phyloP scores from a whole-genome alignment of 2,888 invertebrate genomes.

The Kryphioiulus occultus region DNA sequence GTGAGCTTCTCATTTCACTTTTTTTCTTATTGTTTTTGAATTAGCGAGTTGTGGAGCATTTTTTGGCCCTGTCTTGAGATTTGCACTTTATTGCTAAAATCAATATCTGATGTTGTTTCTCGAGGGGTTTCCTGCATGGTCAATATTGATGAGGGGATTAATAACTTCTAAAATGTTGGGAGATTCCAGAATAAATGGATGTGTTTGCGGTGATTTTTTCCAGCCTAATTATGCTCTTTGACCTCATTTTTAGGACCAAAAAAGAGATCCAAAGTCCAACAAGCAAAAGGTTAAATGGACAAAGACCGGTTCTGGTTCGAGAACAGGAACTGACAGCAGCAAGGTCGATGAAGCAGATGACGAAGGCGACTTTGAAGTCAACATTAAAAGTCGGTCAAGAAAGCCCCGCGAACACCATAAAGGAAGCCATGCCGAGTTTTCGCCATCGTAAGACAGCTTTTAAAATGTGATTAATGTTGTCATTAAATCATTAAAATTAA shows the following conservation, averaged over 20 bases:
- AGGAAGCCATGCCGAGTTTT: slow-evolving; percentile 11
- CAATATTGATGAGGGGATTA: no score
- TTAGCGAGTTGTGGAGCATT: no score
- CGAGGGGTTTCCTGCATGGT: no score
- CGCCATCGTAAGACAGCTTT: slow-evolving; percentile 9
- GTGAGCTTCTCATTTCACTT: slow-evolving; percentile 39
- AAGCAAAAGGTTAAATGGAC: slow-evolving; percentile 33
- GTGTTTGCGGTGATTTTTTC: not conserved
- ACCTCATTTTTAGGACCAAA: slow-evolving; percentile 24
- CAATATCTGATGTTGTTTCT: no score
- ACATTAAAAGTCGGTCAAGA: not conserved
- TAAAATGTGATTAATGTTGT: no score
- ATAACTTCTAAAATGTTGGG: no score
- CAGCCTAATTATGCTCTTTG: not conserved
- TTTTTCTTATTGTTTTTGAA: not conserved
- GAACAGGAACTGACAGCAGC: slow-evolving; percentile 29
- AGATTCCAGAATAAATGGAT: no score
- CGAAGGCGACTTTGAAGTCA: slow-evolving; percentile 45
- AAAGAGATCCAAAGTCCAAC: not conserved
- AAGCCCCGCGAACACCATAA: slow-evolving; percentile 43
- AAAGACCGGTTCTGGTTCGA: slow-evolving; percentile 13
- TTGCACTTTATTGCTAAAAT: no score
- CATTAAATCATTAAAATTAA: no score
- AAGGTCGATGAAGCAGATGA: slow-evolving; percentile 50
- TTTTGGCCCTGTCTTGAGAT: no score